Conservation (phyloP, 1,140 invertebrate species). For the Argopecten irradians region DNA sequence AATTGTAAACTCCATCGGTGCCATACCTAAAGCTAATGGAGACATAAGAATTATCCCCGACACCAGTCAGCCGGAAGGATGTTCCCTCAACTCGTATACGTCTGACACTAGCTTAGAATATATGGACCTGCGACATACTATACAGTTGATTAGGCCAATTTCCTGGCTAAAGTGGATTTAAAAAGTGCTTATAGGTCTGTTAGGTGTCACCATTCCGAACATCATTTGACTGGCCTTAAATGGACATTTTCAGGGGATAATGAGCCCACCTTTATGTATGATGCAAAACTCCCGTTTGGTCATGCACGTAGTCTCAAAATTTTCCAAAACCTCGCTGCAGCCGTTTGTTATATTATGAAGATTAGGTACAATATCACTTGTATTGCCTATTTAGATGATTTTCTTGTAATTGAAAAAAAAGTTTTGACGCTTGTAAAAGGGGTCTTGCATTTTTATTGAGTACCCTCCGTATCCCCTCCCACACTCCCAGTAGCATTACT, state of each 20-base stretch:
- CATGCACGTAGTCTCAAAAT: background rate
- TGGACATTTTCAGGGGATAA: background rate
- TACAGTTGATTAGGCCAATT: conserved; percentile 41
- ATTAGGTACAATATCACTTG: background rate
- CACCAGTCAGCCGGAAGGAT: no score
- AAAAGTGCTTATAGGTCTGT: conserved; percentile 41
- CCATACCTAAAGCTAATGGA: no score
- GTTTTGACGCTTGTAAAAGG: no score
- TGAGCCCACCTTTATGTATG: background rate
- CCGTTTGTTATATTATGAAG: background rate
- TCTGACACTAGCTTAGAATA: no score
- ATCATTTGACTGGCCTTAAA: conserved; percentile 28
- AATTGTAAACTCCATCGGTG: no score
- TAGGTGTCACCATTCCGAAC: background rate
- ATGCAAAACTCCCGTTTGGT: background rate
- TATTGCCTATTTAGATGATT: background rate
- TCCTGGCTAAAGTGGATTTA: conserved; percentile 45
- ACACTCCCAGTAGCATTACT: no score
- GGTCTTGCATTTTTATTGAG: no score
- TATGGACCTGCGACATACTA: no score
- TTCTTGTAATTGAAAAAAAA: background rate
- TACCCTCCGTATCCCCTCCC: no score
- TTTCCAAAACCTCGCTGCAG: background rate
- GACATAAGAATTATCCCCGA: no score
- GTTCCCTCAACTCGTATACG: no score